phyloP scores from a whole-genome alignment of 2,113 vertebrate genomes.

The Amphiprion ocellaris region DNA sequence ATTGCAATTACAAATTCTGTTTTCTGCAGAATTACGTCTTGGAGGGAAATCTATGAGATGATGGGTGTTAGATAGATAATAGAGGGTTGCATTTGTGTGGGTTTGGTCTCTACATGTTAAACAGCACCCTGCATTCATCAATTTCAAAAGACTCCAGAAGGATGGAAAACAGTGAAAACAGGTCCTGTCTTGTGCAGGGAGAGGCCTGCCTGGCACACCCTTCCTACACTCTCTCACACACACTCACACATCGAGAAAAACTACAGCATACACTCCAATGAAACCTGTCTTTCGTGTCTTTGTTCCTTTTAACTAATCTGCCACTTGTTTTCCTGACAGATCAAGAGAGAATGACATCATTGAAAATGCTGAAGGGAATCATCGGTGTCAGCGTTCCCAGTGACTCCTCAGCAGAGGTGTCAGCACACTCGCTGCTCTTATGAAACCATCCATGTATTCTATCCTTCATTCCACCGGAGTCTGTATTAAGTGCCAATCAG shows the following conservation, averaged over 20 bases:
- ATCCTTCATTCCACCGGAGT: constrained; percentile 99
- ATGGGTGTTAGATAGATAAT: neutral
- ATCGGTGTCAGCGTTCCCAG: neutral
- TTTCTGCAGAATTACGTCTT: constrained; percentile 7
- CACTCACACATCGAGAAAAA: constrained; percentile 14
- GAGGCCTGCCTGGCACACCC: constrained; percentile 72
- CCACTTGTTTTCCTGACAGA: constrained; percentile 47
- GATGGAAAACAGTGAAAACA: constrained; percentile 59
- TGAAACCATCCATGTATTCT: constrained; percentile 88
- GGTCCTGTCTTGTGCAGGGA: constrained; percentile 78
- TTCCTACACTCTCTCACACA: constrained; percentile 26
- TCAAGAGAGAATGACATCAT: constrained; percentile 13
- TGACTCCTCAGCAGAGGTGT: constrained; percentile 30
- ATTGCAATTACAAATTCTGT: neutral
- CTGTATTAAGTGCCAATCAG: constrained; percentile 94
- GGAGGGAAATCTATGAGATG: neutral
- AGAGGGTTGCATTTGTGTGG: constrained; percentile 14
- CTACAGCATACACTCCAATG: neutral
- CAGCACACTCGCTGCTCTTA: constrained; percentile 7
- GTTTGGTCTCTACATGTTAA: constrained; percentile 47
- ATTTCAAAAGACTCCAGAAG: constrained; percentile 52
- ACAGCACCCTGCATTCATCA: constrained; percentile 32
- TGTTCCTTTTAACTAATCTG: constrained; percentile 53
- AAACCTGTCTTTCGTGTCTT: constrained; percentile 53
- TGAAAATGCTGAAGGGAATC: neutral